These are phyloP conservation scores for Megastigmus dorsalis DNA, from an alignment of 2,888 invertebrate genomes.

Conservation along the genomic window DNA sequence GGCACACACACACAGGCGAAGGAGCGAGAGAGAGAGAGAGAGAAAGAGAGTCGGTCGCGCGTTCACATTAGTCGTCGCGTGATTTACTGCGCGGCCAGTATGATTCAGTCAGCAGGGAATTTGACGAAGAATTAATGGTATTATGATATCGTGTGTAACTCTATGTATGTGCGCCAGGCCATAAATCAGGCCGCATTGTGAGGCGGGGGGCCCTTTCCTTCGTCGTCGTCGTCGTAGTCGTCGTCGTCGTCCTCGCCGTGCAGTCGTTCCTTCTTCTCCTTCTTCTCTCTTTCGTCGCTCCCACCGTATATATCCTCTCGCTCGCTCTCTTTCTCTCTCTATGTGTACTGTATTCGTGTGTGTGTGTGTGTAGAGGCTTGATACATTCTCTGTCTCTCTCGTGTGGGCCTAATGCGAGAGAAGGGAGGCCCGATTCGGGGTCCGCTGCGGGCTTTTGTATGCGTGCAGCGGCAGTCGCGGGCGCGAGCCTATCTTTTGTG, in stretches of 20 bases:
- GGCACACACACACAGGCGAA: too few species aligned
- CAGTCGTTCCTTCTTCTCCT: constrained; percentile 62
- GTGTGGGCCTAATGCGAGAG: neutral
- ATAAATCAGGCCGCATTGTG: constrained; percentile 73
- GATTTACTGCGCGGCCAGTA: constrained; percentile 72
- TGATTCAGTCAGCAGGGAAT: constrained; percentile 75
- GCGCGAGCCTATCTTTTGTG: constrained; percentile 33
- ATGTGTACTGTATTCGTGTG: too few species aligned
- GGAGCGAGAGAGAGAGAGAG: constrained; percentile 35
- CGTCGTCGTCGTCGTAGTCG: constrained; percentile 9
- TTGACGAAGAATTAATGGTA: constrained; percentile 75
- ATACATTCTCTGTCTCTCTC: neutral
- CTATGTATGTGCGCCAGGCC: constrained; percentile 73
- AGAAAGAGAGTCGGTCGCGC: constrained; percentile 59
- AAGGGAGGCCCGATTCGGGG: neutral
- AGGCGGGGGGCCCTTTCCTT: constrained; percentile 68
- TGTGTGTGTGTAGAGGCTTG: too few species aligned
- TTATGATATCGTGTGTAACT: constrained; percentile 75
- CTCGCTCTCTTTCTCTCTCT: constrained; percentile 7
- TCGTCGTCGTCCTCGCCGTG: constrained; percentile 67
- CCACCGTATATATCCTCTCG: neutral
- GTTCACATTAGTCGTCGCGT: constrained; percentile 73
- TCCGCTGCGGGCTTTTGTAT: neutral
- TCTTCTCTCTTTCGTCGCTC: constrained; percentile 3
- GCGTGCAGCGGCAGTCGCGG: too few species aligned